phyloP scores from a whole-genome alignment of 2,888 invertebrate genomes.

The Torymus tubicola region DNA sequence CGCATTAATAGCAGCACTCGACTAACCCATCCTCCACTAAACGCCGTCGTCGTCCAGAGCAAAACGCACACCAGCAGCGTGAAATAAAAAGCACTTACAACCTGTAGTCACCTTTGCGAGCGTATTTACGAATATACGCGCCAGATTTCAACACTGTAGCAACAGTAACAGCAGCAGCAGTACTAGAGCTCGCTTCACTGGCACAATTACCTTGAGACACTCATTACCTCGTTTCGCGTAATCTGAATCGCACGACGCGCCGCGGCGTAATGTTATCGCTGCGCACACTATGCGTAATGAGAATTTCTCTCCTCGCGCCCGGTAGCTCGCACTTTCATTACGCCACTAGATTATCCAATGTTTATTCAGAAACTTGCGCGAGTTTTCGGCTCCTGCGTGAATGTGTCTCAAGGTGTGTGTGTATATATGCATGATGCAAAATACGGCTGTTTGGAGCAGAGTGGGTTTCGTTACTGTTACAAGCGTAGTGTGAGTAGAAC shows the following conservation, averaged over 20 bases:
- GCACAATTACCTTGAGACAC: constrained; percentile 42
- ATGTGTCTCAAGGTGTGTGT: not conserved
- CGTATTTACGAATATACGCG: constrained; percentile 21
- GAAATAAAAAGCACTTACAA: not conserved
- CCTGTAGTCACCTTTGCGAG: not conserved
- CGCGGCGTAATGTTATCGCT: constrained; percentile 32
- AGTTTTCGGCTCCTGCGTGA: not conserved
- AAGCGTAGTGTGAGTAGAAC: no score
- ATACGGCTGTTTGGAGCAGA: no score
- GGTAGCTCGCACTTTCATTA: constrained; percentile 2
- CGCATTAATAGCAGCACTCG: no score
- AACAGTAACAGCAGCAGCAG: no score
- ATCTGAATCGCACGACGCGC: constrained; percentile 12
- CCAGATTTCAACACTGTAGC: not conserved
- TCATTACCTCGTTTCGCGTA: constrained; percentile 45
- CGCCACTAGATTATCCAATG: constrained; percentile 24
- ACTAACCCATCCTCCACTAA: no score
- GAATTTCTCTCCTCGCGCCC: constrained; percentile 14
- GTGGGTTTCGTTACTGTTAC: no score
- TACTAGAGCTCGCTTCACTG: not conserved
- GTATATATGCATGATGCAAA: not conserved
- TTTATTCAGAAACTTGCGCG: constrained; percentile 32
- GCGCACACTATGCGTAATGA: constrained; percentile 10
- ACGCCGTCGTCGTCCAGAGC: no score
- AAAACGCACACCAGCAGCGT: no score